Evolutionary conservation across 2,888 invertebrate species (phyloP).

Genomic region (Drosophila barbarae): DNA sequence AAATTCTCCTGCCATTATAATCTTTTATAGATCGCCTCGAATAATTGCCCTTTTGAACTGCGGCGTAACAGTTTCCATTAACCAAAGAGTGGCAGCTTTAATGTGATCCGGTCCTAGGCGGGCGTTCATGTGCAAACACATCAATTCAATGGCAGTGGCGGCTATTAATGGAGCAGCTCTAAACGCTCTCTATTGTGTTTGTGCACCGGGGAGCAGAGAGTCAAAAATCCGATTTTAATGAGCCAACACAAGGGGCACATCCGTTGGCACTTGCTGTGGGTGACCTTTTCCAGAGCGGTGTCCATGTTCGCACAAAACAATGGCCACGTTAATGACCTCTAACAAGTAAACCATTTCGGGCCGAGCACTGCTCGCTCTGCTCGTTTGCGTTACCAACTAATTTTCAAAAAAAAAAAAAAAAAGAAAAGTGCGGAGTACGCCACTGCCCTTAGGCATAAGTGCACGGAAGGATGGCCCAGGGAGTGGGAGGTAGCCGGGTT

Average conservation of each 20-base stretch:
- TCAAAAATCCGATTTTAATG: slow-evolving; percentile 60
- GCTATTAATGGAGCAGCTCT: slow-evolving; percentile 49
- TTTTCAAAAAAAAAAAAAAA: slow-evolving; percentile 31
- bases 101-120: slow-evolving; percentile 20
- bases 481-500: not conserved
- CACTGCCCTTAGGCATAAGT: slow-evolving; percentile 38
- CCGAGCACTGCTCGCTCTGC: slow-evolving; percentile 1
- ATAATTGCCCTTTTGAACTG: slow-evolving; percentile 14
- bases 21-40: not conserved
- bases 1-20: not conserved
- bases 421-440: slow-evolving; percentile 15
- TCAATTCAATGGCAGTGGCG: slow-evolving; percentile 14
- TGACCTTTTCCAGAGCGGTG: slow-evolving; percentile 59
- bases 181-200: slow-evolving; percentile 55
- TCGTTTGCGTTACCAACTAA: slow-evolving; percentile 47
- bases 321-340: slow-evolving; percentile 75
- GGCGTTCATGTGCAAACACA: slow-evolving; percentile 49
- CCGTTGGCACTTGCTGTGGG: slow-evolving; percentile 54
- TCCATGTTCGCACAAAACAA: slow-evolving; percentile 50
- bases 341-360: slow-evolving; percentile 70
- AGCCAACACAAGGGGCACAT: slow-evolving; percentile 45
- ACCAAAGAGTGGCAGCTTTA: slow-evolving; percentile 8
- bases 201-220: slow-evolving; percentile 41
- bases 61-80: slow-evolving; percentile 27
- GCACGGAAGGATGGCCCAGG: slow-evolving; percentile 20